Percentiles rank a stretch among this genome's conserved stretches.
phyloP scores from a whole-genome alignment of 2,113 vertebrate genomes.

The Lynx canadensis region DNA sequence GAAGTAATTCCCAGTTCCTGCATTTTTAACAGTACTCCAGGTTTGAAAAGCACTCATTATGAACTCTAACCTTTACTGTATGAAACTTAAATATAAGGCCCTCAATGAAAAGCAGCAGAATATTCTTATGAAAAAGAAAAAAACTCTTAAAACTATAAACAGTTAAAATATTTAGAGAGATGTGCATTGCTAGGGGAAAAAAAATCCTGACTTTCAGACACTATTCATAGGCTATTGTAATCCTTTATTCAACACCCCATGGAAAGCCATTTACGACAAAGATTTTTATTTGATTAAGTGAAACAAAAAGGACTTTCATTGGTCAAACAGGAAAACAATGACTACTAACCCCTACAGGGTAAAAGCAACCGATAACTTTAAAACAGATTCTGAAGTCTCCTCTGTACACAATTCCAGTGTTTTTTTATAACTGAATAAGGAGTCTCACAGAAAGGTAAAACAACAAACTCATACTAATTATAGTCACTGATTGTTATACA shows the following conservation, averaged over 20 bases:
- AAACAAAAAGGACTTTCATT: not conserved
- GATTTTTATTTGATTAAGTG: not conserved
- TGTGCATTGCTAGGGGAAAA: not conserved
- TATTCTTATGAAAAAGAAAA: not conserved
- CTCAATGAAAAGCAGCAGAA: constrained; percentile 25
- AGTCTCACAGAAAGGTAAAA: not conserved
- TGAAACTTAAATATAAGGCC: not conserved
- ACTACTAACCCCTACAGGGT: not conserved
- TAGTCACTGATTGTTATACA: not conserved
- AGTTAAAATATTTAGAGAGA: not conserved
- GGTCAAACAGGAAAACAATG: constrained; percentile 11
- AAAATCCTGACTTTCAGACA: not conserved
- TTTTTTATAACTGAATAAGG: not conserved
- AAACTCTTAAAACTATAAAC: constrained; percentile 31
- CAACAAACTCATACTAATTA: not conserved
- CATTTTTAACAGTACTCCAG: not conserved
- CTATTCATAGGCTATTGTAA: not conserved
- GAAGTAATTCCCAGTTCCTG: not conserved
- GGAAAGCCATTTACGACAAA: not conserved
- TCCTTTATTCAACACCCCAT: not conserved
- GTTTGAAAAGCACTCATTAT: not conserved
- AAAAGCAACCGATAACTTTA: not conserved
- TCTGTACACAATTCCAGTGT: not conserved
- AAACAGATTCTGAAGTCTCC: not conserved
- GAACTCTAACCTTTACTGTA: not conserved